Evolutionary conservation across 2,888 invertebrate genomes (phyloP).

Genomic region (Drosophila neutralis): DNA sequence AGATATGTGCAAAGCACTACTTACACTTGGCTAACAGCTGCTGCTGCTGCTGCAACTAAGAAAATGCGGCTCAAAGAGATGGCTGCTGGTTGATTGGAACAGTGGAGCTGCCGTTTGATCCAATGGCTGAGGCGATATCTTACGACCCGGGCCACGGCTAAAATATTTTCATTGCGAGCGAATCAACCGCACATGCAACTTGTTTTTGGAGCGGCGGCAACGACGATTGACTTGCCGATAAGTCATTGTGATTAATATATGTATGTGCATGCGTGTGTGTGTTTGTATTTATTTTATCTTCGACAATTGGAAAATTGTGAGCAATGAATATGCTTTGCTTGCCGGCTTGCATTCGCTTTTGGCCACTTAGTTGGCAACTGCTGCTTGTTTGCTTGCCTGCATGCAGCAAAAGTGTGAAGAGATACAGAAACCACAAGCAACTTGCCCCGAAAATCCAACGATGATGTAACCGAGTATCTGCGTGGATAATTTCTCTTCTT

Average conservation of each 20-base stretch:
- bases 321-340: slow-evolving; percentile 68
- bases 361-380: slow-evolving; percentile 19
- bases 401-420: slow-evolving; percentile 51
- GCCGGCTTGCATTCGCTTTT: slow-evolving; percentile 33
- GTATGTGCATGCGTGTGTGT: slow-evolving; percentile 29
- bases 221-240: slow-evolving; percentile 66
- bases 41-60: slow-evolving; percentile 6
- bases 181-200: slow-evolving; percentile 58
- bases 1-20: slow-evolving; percentile 56
- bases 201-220: slow-evolving; percentile 49
- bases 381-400: slow-evolving; percentile 27
- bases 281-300: slow-evolving; percentile 54
- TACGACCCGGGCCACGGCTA: slow-evolving; percentile 41
- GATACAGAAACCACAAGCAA: slow-evolving; percentile 17
- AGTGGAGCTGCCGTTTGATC: slow-evolving; percentile 18
- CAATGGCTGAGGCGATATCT: slow-evolving; percentile 48
- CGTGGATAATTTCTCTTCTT: slow-evolving; percentile 34
- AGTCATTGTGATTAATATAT: slow-evolving; percentile 31
- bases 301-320: slow-evolving; percentile 75
- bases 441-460: slow-evolving; percentile 21
- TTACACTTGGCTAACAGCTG: slow-evolving; percentile 38
- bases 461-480: slow-evolving; percentile 55
- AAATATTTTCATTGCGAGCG: slow-evolving; percentile 28
- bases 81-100: slow-evolving; percentile 65
- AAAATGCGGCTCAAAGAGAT: slow-evolving; percentile 50